Conservation (phyloP, 2,797 vertebrate genomes). For the Zalophus californianus region DNA sequence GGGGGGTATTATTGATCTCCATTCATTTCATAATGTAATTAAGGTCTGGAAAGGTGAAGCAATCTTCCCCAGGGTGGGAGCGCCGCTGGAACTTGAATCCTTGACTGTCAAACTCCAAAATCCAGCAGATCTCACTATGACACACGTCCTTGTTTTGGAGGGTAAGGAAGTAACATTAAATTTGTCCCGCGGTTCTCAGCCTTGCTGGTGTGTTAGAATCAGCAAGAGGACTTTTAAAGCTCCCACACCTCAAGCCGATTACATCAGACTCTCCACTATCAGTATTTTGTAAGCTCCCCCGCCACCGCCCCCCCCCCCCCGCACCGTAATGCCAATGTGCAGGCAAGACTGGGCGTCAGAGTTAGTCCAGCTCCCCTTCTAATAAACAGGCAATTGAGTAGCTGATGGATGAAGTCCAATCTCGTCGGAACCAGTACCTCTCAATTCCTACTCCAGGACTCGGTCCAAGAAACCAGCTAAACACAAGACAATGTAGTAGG, state of each 20-base stretch:
- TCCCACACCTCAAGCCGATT: neutral
- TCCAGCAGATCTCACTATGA: neutral
- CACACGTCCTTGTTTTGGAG: neutral
- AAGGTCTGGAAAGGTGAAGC: neutral
- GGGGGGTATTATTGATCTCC: neutral
- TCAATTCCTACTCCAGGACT: neutral
- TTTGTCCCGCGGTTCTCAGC: neutral
- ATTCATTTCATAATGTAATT: conserved; percentile 20
- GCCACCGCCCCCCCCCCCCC: too few relatives aligned
- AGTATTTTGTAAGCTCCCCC: neutral
- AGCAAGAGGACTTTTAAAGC: neutral
- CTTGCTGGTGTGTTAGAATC: neutral
- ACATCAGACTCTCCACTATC: neutral
- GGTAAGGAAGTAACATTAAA: neutral
- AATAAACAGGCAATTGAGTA: neutral
- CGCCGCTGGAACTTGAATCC: neutral
- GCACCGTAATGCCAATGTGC: neutral
- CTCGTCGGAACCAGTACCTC: neutral
- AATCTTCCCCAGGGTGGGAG: neutral
- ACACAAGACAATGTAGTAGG: neutral
- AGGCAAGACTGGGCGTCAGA: neutral
- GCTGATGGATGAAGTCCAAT: neutral
- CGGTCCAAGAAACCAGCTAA: neutral
- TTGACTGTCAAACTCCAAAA: neutral
- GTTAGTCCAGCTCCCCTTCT: neutral